These are phyloP conservation scores for Aulostomus chinensis DNA, from an alignment of 2,797 vertebrate species.

Conservation along the genomic window DNA sequence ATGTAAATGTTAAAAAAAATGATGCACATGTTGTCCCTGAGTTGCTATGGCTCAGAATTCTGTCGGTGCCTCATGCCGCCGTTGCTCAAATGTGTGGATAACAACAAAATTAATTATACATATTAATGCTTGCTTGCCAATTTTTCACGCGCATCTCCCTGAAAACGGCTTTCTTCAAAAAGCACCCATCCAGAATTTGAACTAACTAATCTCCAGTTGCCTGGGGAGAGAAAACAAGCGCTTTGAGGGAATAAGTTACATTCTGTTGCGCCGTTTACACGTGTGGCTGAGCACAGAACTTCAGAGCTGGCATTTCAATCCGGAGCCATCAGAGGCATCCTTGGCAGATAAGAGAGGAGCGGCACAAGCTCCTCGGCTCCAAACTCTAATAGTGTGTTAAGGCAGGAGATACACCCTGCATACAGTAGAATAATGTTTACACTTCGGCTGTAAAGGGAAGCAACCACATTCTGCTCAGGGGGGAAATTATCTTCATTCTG, in stretches of 20 bases:
- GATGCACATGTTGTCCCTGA: slow-evolving; percentile 55
- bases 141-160: slow-evolving; percentile 64
- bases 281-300: slow-evolving; percentile 73
- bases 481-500: slow-evolving; percentile 5
- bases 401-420: slow-evolving; percentile 50
- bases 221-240: slow-evolving; percentile 66
- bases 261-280: slow-evolving; percentile 67
- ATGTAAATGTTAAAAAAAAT: slow-evolving; percentile 72
- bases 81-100: slow-evolving; percentile 76
- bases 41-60: slow-evolving; percentile 62
- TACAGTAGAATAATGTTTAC: slow-evolving; percentile 26
- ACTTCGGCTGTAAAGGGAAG: slow-evolving; percentile 14
- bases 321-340: slow-evolving; percentile 68
- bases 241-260: slow-evolving; percentile 74
- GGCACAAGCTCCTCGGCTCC: slow-evolving; percentile 50
- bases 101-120: slow-evolving; percentile 79
- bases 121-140: slow-evolving; percentile 72
- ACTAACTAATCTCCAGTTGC: slow-evolving; percentile 70
- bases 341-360: slow-evolving; percentile 65
- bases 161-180: slow-evolving; percentile 69
- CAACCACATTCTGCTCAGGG: slow-evolving; percentile 12
- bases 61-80: slow-evolving; percentile 47
- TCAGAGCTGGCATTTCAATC: slow-evolving; percentile 74
- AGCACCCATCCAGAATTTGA: slow-evolving; percentile 67
- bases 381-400: slow-evolving; percentile 51